These are phyloP conservation scores for Euzetes globulus DNA, from an alignment of 2,888 invertebrate species.

Conservation along the genomic window DNA sequence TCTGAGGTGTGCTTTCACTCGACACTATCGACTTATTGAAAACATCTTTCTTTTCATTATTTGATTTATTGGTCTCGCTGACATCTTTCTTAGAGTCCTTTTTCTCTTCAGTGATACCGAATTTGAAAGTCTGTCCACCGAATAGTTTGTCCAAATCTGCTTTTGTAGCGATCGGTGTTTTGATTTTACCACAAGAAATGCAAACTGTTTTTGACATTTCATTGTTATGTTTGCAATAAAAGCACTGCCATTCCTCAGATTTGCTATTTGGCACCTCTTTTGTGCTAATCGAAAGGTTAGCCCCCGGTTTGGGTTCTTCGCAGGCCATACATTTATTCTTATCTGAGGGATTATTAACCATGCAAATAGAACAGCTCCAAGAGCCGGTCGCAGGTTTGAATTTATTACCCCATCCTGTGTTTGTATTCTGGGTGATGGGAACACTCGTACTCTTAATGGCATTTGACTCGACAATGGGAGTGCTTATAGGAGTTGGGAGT, in stretches of 20 bases:
- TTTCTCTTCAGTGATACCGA: conserved; percentile 2
- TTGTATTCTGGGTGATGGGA: neutral
- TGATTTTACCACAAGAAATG: conserved; percentile 22
- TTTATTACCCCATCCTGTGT: conserved; percentile 42
- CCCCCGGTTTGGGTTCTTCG: conserved; percentile 40
- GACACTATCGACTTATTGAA: neutral
- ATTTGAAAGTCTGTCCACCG: conserved; percentile 21
- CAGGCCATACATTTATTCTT: conserved; percentile 42
- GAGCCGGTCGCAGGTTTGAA: conserved; percentile 44
- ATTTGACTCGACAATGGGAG: neutral
- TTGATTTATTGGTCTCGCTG: neutral
- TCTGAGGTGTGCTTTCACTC: neutral
- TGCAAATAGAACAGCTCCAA: conserved; percentile 47
- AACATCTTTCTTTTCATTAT: neutral
- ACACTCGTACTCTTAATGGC: neutral
- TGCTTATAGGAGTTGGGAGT: neutral
- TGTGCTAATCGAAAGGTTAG: neutral
- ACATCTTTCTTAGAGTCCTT: neutral
- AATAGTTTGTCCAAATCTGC: conserved; percentile 24
- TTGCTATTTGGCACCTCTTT: neutral
- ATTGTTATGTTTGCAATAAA: conserved; percentile 23
- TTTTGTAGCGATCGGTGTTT: conserved; percentile 25
- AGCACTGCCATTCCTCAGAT: conserved; percentile 17
- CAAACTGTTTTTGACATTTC: conserved; percentile 2
- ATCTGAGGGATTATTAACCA: conserved; percentile 41